Conservation (phyloP, 2,888 invertebrate species). For the Nomada lathburiana region DNA sequence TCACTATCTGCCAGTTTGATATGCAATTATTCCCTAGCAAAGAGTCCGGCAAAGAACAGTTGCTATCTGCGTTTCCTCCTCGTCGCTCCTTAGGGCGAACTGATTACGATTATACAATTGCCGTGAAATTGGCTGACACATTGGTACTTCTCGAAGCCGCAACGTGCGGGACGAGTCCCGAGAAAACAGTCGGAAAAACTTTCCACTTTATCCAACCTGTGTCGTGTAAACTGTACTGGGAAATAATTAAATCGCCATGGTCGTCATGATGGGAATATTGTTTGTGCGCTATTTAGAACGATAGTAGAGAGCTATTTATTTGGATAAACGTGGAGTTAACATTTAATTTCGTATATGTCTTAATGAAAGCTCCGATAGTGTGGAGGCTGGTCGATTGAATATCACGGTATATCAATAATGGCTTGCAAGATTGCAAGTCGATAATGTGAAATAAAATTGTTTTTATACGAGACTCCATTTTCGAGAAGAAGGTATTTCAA, state of each 20-base stretch:
- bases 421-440: too few relatives aligned
- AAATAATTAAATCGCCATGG: not conserved
- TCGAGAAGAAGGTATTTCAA: too few relatives aligned
- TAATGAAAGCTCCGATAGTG: too few relatives aligned
- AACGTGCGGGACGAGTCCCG: not conserved
- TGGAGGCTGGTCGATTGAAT: too few relatives aligned
- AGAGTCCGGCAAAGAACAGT: not conserved
- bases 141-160: not conserved
- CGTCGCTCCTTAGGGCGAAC: conserved; percentile 22
- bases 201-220: conserved; percentile 28
- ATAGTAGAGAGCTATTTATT: not conserved
- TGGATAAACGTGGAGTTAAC: not conserved
- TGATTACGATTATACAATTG: conserved; percentile 48
- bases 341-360: too few relatives aligned
- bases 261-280: not conserved
- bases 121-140: conserved; percentile 47
- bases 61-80: conserved; percentile 6
- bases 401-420: too few relatives aligned
- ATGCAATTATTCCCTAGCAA: conserved; percentile 37
- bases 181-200: conserved; percentile 29
- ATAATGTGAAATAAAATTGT: too few relatives aligned
- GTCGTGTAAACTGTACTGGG: not conserved
- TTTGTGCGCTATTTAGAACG: not conserved
- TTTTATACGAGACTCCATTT: too few relatives aligned
- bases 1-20: conserved; percentile 22